These are phyloP conservation scores for Andrena hattorfiana DNA, from an alignment of 2,888 invertebrate genomes.

Conservation along the genomic window DNA sequence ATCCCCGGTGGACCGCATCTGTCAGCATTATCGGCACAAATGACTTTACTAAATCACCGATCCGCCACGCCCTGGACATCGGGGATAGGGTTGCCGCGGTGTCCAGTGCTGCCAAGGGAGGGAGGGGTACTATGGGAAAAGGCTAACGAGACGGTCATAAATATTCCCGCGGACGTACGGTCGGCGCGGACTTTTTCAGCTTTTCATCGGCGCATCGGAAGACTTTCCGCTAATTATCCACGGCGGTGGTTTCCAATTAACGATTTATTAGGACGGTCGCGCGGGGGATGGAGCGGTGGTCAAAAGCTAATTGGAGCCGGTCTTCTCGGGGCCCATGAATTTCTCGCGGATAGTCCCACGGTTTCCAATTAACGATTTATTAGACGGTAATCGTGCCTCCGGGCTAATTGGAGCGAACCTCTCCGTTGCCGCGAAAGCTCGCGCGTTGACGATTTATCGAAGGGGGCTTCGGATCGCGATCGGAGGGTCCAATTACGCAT, in stretches of 20 bases:
- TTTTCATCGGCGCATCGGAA: slow-evolving; percentile 43
- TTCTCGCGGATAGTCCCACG: slow-evolving; percentile 59
- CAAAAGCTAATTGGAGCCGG: slow-evolving; percentile 64
- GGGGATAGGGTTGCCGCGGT: slow-evolving; percentile 82
- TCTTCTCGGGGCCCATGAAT: slow-evolving; percentile 52
- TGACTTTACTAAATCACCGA: slow-evolving; percentile 83
- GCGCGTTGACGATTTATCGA: slow-evolving; percentile 15
- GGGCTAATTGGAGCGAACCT: slow-evolving; percentile 55
- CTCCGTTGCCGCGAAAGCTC: slow-evolving; percentile 5
- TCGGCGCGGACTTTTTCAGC: slow-evolving; percentile 46
- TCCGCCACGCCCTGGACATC: slow-evolving; percentile 83
- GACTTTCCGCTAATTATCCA: slow-evolving; percentile 70
- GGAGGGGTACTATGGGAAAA: slow-evolving; percentile 53
- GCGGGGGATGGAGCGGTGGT: slow-evolving; percentile 44
- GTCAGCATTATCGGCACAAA: slow-evolving; percentile 83
- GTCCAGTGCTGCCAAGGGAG: slow-evolving; percentile 73
- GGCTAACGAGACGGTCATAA: slow-evolving; percentile 81
- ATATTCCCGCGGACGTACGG: slow-evolving; percentile 70
- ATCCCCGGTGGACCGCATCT: slow-evolving; percentile 75
- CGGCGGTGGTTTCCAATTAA: slow-evolving; percentile 69
- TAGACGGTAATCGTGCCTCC: slow-evolving; percentile 43
- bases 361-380: slow-evolving; percentile 70
- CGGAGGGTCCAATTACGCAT: slow-evolving; percentile 11
- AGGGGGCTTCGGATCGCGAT: slow-evolving; percentile 7
- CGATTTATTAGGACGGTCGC: slow-evolving; percentile 66